Conservation (phyloP, 2,888 invertebrate genomes). For the Glyphotaelius pellucidus region DNA sequence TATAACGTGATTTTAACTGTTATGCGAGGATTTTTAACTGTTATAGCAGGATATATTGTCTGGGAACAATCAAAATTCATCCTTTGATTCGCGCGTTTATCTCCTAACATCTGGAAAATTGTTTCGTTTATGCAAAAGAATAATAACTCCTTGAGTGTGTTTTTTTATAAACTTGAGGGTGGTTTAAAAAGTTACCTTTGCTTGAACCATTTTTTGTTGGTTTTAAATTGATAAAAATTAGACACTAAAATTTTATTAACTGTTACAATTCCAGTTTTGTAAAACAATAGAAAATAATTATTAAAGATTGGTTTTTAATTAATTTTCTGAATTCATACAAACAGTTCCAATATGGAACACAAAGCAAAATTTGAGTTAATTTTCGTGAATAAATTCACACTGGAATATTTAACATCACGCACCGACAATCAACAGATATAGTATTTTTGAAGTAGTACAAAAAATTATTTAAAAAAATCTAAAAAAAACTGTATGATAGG, state of each 20-base stretch:
- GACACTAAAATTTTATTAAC: neutral
- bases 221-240: neutral
- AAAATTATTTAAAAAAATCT: too few species aligned
- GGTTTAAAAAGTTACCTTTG: neutral
- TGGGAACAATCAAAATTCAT: neutral
- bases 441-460: too few species aligned
- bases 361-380: too few species aligned
- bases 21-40: neutral
- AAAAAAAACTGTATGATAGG: too few species aligned
- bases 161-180: neutral
- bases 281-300: too few species aligned
- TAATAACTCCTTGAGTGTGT: constrained; percentile 42
- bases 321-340: too few species aligned
- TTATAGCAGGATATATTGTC: neutral
- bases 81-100: constrained; percentile 39
- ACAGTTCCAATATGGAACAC: too few species aligned
- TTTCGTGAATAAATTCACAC: too few species aligned
- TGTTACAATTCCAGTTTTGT: too few species aligned
- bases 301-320: too few species aligned
- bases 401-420: too few species aligned
- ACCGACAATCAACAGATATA: too few species aligned
- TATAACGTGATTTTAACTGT: neutral
- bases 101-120: constrained; percentile 51
- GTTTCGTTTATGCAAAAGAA: constrained; percentile 50
- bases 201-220: neutral